phyloP scores from a whole-genome alignment of 2,113 vertebrate genomes.

The Centropristis striata region DNA sequence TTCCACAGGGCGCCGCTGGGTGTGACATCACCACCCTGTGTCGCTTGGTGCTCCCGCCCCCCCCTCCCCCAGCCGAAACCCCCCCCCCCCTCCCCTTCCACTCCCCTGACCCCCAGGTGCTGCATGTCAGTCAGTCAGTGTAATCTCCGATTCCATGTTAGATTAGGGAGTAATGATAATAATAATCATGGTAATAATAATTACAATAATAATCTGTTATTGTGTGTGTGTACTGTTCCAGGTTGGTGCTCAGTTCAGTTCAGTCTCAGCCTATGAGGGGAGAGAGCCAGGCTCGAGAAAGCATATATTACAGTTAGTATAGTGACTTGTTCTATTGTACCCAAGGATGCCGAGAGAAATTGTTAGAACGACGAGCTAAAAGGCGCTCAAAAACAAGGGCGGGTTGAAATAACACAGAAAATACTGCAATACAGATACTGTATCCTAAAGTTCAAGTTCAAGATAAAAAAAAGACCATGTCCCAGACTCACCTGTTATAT shows the following conservation, averaged over 20 bases:
- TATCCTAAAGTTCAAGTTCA: too few species aligned
- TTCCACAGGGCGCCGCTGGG: slow-evolving; percentile 51
- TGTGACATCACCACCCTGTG: slow-evolving; percentile 67
- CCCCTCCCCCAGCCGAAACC: background rate
- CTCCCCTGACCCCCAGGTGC: slow-evolving; percentile 68
- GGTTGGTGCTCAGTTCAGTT: slow-evolving; percentile 82
- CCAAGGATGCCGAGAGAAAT: slow-evolving; percentile 64
- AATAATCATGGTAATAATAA: slow-evolving; percentile 83
- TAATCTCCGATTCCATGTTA: slow-evolving; percentile 83
- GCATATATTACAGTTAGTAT: slow-evolving; percentile 82
- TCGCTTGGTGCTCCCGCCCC: slow-evolving; percentile 70
- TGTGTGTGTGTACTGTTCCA: slow-evolving; percentile 82
- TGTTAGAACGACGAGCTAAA: slow-evolving; percentile 35
- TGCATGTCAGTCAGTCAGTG: slow-evolving; percentile 85
- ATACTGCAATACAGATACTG: background rate
- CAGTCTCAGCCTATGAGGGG: slow-evolving; percentile 77
- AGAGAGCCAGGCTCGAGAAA: slow-evolving; percentile 75
- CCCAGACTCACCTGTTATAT: too few species aligned
- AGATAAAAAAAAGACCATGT: too few species aligned
- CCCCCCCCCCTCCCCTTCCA: background rate
- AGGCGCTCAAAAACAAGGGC: slow-evolving; percentile 50
- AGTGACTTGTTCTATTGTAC: slow-evolving; percentile 83
- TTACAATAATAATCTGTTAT: slow-evolving; percentile 84
- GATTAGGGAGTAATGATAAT: slow-evolving; percentile 83
- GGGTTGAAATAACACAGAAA: slow-evolving; percentile 53